A percentile compares a stretch with the other conserved stretches of the same genome.
phyloP scores from a whole-genome alignment of 2,888 invertebrate genomes.

The Drosophila villosipedis region DNA sequence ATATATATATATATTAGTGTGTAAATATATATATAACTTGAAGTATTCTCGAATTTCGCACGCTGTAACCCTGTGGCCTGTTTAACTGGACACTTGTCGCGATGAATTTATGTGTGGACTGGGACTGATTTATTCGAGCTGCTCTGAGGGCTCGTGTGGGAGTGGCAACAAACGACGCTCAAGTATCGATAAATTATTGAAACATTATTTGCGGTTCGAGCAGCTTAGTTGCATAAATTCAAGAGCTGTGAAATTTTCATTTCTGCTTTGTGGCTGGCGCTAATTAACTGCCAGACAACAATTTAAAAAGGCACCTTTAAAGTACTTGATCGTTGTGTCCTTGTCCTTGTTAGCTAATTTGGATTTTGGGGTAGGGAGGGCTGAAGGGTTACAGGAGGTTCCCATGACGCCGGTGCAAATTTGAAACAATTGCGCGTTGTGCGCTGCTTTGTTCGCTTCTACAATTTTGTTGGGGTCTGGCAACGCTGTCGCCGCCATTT shows the following conservation, averaged over 20 bases:
- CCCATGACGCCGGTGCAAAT: slow-evolving; percentile 26
- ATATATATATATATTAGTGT: slow-evolving; percentile 11
- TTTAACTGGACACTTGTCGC: slow-evolving; percentile 65
- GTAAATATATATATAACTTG: slow-evolving; percentile 9
- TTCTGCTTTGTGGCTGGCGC: slow-evolving; percentile 24
- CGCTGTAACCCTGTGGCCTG: slow-evolving; percentile 24
- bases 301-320: slow-evolving; percentile 23
- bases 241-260: slow-evolving; percentile 37
- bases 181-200: slow-evolving; percentile 74
- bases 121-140: slow-evolving; percentile 59
- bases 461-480: slow-evolving; percentile 25
- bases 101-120: slow-evolving; percentile 61
- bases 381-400: background rate
- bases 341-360: slow-evolving; percentile 55
- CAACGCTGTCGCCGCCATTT: slow-evolving; percentile 49
- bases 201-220: slow-evolving; percentile 38
- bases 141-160: slow-evolving; percentile 30
- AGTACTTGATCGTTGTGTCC: slow-evolving; percentile 23
- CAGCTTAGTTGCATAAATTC: slow-evolving; percentile 35
- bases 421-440: slow-evolving; percentile 36
- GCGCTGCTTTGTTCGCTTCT: slow-evolving; percentile 19
- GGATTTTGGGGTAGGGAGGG: background rate
- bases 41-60: slow-evolving; percentile 36
- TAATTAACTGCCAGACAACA: slow-evolving; percentile 43
- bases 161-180: slow-evolving; percentile 41